Evolutionary conservation across 2,113 vertebrate species (phyloP).

Genomic region (Mobula birostris): DNA sequence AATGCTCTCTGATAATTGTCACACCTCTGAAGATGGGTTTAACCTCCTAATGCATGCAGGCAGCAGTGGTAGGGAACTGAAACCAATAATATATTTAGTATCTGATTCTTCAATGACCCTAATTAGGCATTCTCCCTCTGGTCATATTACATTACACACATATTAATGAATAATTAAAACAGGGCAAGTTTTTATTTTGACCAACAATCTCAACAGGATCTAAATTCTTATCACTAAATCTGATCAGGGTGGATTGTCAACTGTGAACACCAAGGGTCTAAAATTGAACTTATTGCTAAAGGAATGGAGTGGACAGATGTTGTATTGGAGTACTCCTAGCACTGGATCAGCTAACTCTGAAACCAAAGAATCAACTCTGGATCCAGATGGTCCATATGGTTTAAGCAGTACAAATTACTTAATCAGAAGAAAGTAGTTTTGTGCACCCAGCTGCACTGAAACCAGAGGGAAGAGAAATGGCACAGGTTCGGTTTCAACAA

Average conservation of each 20-base stretch:
- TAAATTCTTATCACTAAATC: background rate
- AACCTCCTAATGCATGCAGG: background rate
- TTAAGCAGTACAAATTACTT: background rate
- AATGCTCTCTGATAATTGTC: background rate
- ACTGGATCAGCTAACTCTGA: background rate
- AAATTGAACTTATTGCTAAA: no score
- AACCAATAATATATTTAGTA: background rate
- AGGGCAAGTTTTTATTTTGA: no score
- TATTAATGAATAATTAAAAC: no score
- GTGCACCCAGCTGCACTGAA: background rate
- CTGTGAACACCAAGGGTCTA: no score
- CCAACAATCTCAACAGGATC: background rate
- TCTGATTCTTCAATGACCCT: background rate
- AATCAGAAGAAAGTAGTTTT: background rate
- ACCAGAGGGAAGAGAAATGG: background rate
- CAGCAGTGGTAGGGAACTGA: background rate
- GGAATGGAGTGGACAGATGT: background rate
- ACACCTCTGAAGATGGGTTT: no score
- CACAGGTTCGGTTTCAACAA: conserved; percentile 20
- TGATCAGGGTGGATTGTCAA: no score
- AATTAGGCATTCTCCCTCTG: background rate
- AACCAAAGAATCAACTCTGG: background rate
- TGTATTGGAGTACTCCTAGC: background rate
- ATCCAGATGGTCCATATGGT: background rate
- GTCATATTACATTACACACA: no score